These are phyloP conservation scores for Argyresthia albistria DNA, from an alignment of 2,888 invertebrate genomes.

Conservation along the genomic window DNA sequence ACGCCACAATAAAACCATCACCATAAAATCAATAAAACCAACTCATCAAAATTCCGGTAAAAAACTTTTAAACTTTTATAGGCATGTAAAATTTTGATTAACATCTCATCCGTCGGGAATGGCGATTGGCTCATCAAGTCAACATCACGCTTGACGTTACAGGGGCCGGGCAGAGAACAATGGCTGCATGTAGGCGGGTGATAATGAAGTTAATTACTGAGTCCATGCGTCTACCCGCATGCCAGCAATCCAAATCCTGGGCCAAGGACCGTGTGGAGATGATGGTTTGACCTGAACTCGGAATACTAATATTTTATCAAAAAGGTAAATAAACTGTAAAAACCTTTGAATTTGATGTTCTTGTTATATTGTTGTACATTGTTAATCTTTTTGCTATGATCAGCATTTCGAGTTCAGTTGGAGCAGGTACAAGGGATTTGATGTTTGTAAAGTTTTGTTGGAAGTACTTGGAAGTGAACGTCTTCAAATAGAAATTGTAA, in stretches of 20 bases:
- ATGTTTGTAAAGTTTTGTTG: not conserved
- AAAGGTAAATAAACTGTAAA: too few relatives aligned
- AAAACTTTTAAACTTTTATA: not conserved
- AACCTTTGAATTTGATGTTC: too few relatives aligned
- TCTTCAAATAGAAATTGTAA: too few relatives aligned
- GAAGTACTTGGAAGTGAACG: not conserved
- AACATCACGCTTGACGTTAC: not conserved
- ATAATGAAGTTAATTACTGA: conserved; percentile 28
- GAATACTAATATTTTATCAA: too few relatives aligned
- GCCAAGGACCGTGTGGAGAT: too few relatives aligned
- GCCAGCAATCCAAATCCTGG: not conserved
- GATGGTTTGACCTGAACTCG: too few relatives aligned
- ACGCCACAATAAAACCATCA: too few relatives aligned
- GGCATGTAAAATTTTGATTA: conserved; percentile 14
- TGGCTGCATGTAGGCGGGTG: conserved; percentile 17
- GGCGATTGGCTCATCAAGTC: conserved; percentile 19
- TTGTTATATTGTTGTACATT: too few relatives aligned
- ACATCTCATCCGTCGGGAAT: conserved; percentile 17
- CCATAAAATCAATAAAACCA: not conserved
- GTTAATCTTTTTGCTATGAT: too few relatives aligned
- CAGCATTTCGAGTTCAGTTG: too few relatives aligned
- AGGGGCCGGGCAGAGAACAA: conserved; percentile 2
- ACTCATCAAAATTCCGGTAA: conserved; percentile 3
- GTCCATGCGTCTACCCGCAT: conserved; percentile 18
- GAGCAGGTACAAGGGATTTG: too few relatives aligned